These are phyloP conservation scores for Gadus chalcogrammus DNA, from an alignment of 2,113 vertebrate species.

Conservation along the genomic window DNA sequence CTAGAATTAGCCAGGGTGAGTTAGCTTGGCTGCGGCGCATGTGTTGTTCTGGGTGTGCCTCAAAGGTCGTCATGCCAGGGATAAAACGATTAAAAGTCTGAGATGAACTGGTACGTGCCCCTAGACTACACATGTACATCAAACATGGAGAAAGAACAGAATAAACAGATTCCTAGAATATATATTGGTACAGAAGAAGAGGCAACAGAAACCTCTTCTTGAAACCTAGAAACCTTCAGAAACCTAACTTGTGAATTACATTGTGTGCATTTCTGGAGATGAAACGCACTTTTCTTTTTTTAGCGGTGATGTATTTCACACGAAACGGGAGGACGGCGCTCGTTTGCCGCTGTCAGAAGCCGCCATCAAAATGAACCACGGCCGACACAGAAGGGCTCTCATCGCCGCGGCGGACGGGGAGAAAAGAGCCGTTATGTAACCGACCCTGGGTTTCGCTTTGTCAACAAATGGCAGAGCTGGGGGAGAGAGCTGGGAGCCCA, in stretches of 20 bases:
- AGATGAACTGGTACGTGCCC: no score
- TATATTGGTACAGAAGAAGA: no score
- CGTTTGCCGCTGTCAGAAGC: slow-evolving; percentile 22
- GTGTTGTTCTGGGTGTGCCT: slow-evolving; percentile 1
- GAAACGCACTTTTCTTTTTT: no score
- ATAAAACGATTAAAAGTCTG: background rate
- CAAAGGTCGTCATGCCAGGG: background rate
- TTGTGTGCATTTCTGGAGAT: no score
- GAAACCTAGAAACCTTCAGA: no score
- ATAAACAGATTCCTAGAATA: no score
- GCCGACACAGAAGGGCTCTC: slow-evolving; percentile 40
- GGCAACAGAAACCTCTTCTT: no score
- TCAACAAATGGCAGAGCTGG: slow-evolving; percentile 64
- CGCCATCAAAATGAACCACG: slow-evolving; percentile 31
- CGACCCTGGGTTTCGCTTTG: slow-evolving; percentile 70
- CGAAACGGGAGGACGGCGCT: background rate
- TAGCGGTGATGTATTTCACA: background rate
- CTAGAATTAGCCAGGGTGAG: slow-evolving; percentile 34
- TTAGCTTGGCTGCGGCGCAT: slow-evolving; percentile 25
- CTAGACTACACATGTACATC: no score
- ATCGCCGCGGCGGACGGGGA: slow-evolving; percentile 38
- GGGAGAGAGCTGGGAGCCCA: slow-evolving; percentile 55
- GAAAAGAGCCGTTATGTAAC: slow-evolving; percentile 58
- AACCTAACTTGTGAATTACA: no score
- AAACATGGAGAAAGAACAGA: no score